These are phyloP conservation scores for Drosophila colorata DNA, from an alignment of 2,888 invertebrate genomes.

Conservation along the genomic window DNA sequence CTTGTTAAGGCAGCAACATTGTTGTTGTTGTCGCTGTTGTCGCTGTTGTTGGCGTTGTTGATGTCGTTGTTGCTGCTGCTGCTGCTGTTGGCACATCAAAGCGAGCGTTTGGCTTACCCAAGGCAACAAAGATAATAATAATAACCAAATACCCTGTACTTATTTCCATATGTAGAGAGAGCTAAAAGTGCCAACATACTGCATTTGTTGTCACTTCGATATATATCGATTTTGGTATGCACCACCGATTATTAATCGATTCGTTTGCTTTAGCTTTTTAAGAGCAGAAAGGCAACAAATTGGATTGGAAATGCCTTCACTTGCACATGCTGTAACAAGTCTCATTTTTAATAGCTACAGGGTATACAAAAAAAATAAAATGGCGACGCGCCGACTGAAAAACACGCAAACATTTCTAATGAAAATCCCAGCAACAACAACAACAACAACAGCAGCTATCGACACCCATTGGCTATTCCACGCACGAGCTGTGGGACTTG, in stretches of 20 bases:
- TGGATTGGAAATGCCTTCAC: too few species aligned
- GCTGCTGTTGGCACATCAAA: constrained; percentile 52
- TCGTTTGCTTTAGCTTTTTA: too few species aligned
- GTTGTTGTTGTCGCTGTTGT: constrained; percentile 9
- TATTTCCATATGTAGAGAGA: too few species aligned
- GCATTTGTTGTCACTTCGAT: too few species aligned
- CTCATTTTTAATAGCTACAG: too few species aligned
- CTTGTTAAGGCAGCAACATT: constrained; percentile 56
- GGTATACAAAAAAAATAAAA: constrained; percentile 42
- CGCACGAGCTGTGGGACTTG: constrained; percentile 66
- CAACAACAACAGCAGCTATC: constrained; percentile 25
- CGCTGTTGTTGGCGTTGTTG: too few species aligned
- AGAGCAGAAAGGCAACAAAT: too few species aligned
- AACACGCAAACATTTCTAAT: constrained; percentile 76
- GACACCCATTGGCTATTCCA: constrained; percentile 60
- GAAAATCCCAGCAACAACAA: constrained; percentile 53
- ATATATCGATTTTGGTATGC: too few species aligned
- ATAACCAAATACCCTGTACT: too few species aligned
- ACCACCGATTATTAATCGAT: too few species aligned
- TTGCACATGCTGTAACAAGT: too few species aligned
- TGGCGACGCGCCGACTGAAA: constrained; percentile 59
- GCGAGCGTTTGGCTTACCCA: constrained; percentile 43
- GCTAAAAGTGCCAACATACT: too few species aligned
- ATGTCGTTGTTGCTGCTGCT: constrained; percentile 18
- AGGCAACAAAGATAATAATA: constrained; percentile 18